Evolutionary conservation across 2,113 vertebrate species (phyloP).

Genomic region (Syngnathoides biaculeatus): DNA sequence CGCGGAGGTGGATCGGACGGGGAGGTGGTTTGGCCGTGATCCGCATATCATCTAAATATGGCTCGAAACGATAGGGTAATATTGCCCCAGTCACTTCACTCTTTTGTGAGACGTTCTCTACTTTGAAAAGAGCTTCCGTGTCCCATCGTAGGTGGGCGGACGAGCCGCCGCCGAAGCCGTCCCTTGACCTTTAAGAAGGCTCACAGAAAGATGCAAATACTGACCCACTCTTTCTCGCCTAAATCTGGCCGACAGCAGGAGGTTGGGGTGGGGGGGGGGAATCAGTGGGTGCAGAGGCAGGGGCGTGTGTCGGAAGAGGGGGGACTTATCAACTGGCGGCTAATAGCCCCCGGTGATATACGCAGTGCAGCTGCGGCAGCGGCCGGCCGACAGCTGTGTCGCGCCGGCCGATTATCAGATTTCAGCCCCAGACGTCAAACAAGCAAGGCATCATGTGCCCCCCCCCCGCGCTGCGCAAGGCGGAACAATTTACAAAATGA

Average conservation of each 20-base stretch:
- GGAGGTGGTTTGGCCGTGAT: no score
- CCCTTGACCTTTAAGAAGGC: constrained; percentile 27
- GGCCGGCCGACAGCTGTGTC: constrained; percentile 68
- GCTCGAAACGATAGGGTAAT: no score
- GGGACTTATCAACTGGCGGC: constrained; percentile 53
- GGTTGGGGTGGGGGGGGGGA: no score
- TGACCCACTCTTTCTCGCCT: constrained; percentile 53
- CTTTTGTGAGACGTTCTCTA: no score
- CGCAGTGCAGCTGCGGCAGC: constrained; percentile 64
- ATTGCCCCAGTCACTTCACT: no score
- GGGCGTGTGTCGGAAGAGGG: constrained; percentile 28
- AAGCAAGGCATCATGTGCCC: constrained; percentile 53
- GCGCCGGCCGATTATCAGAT: constrained; percentile 60
- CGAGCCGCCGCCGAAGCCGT: no score
- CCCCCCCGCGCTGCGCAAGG: constrained; percentile 46
- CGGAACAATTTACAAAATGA: constrained; percentile 8
- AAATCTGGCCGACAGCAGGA: constrained; percentile 44
- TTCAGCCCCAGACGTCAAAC: constrained; percentile 55
- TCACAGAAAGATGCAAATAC: constrained; percentile 54
- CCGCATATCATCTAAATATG: no score
- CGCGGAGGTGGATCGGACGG: no score
- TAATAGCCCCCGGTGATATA: constrained; percentile 70
- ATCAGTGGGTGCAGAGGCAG: constrained; percentile 42
- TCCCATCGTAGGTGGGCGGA: no score
- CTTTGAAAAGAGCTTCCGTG: no score